phyloP scores from a whole-genome alignment of 2,888 invertebrate species.

The Drosophila meridiana region DNA sequence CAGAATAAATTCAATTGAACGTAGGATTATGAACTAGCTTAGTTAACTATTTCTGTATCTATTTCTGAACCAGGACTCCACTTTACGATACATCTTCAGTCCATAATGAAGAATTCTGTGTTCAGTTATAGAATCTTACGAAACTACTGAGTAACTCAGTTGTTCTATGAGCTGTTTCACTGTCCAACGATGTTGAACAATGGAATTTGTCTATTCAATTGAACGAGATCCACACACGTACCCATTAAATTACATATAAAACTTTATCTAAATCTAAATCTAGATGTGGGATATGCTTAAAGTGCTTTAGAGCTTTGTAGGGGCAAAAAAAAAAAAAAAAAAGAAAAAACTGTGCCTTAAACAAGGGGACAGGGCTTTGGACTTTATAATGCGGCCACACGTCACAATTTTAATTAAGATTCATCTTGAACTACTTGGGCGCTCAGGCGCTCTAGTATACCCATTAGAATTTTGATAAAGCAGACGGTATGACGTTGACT shows the following conservation, averaged over 20 bases:
- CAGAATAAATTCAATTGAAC: too few species aligned
- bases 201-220: background rate
- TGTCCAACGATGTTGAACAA: background rate
- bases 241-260: background rate
- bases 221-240: background rate
- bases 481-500: background rate
- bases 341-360: background rate
- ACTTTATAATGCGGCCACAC: constrained; percentile 28
- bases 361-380: constrained; percentile 5
- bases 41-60: background rate
- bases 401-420: constrained; percentile 53
- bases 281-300: background rate
- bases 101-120: too few species aligned
- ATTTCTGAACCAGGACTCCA: too few species aligned
- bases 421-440: constrained; percentile 62
- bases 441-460: constrained; percentile 33
- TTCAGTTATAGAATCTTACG: too few species aligned
- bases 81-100: too few species aligned
- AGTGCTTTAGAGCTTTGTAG: background rate
- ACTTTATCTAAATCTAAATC: too few species aligned
- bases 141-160: background rate
- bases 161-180: background rate
- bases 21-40: background rate
- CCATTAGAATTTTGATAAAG: background rate
- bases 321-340: background rate